These are phyloP conservation scores for Muscina levida DNA, from an alignment of 2,888 invertebrate genomes.

Conservation along the genomic window DNA sequence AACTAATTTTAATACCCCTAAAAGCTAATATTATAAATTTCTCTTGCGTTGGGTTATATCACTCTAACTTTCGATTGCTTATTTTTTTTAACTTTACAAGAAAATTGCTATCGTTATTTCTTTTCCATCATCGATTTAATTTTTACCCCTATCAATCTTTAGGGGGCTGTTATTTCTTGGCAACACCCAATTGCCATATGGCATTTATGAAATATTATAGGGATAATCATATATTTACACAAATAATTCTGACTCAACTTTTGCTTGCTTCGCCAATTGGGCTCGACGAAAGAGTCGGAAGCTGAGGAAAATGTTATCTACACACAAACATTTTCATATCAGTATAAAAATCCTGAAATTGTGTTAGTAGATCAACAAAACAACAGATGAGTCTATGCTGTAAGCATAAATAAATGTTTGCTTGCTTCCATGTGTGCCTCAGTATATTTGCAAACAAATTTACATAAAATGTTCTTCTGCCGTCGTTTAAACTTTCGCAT, in stretches of 20 bases:
- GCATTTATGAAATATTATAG: constrained; percentile 43
- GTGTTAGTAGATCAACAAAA: constrained; percentile 46
- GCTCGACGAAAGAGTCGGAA: neutral
- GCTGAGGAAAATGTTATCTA: neutral
- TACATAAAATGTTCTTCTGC: constrained; percentile 34
- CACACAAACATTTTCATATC: constrained; percentile 1
- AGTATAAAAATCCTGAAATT: constrained; percentile 2
- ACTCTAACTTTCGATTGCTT: constrained; percentile 36
- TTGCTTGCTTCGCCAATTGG: constrained; percentile 6
- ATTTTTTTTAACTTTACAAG: neutral
- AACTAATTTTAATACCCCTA: too few relatives aligned
- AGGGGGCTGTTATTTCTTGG: neutral
- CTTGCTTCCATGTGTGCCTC: neutral
- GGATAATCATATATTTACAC: constrained; percentile 53
- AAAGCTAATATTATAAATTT: too few relatives aligned
- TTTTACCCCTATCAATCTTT: neutral
- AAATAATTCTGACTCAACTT: constrained; percentile 44
- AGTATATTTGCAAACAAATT: constrained; percentile 4
- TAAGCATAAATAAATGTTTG: neutral
- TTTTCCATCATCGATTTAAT: constrained; percentile 38
- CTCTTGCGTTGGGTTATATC: too few relatives aligned
- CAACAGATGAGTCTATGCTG: neutral
- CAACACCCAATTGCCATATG: constrained; percentile 25
- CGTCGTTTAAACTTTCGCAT: constrained; percentile 34
- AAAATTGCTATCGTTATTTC: constrained; percentile 26